A percentile compares a stretch with the other conserved stretches of the same genome.
These are phyloP conservation scores for Drosophila monieri DNA, from an alignment of 2,888 invertebrate genomes.

Conservation along the genomic window DNA sequence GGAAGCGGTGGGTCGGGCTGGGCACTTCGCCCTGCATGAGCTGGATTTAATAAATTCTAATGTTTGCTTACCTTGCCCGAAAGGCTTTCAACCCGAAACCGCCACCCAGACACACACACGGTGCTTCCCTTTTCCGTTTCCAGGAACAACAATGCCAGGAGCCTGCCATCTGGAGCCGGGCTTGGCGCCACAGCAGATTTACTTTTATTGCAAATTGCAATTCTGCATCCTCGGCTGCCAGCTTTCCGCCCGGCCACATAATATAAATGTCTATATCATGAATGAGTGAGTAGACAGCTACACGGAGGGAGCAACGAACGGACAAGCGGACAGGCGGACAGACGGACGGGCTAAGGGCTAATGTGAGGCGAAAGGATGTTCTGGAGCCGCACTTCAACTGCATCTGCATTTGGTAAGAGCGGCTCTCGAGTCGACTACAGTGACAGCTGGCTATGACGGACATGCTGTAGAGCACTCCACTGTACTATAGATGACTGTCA, in stretches of 20 bases:
- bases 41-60: constrained; percentile 78
- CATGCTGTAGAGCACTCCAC: constrained; percentile 3
- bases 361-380: constrained; percentile 16
- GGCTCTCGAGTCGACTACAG: constrained; percentile 21
- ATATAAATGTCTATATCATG: constrained; percentile 65
- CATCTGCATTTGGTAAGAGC: constrained; percentile 31
- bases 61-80: constrained; percentile 76
- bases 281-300: constrained; percentile 60
- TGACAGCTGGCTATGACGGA: constrained; percentile 32
- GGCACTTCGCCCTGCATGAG: constrained; percentile 35
- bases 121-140: background rate
- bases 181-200: constrained; percentile 59
- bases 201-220: constrained; percentile 76
- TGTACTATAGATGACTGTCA: background rate
- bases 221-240: constrained; percentile 40
- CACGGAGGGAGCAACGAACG: background rate
- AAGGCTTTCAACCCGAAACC: constrained; percentile 68
- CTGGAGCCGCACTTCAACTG: background rate
- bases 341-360: constrained; percentile 6
- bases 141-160: constrained; percentile 31
- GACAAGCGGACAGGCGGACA: background rate
- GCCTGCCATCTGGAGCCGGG: constrained; percentile 19
- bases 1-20: constrained; percentile 5
- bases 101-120: constrained; percentile 28
- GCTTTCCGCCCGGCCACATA: constrained; percentile 27